phyloP scores from a whole-genome alignment of 2,113 vertebrate species.

The Crotalus helleri region DNA sequence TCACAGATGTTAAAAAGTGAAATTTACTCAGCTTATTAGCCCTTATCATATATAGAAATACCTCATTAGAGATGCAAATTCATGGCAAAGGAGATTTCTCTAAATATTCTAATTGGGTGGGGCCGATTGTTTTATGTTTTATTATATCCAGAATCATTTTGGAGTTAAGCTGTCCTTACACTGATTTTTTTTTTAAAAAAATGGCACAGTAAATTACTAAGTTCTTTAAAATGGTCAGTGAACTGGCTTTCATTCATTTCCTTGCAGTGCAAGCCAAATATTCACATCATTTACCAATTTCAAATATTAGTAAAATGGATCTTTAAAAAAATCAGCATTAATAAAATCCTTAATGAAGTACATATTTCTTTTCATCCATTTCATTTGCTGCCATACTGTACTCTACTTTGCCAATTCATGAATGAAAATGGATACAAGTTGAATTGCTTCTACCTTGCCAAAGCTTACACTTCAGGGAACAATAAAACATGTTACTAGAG shows the following conservation, averaged over 20 bases:
- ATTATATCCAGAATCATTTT: neutral
- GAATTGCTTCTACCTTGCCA: neutral
- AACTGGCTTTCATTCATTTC: neutral
- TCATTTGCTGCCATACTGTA: neutral
- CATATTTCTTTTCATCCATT: neutral
- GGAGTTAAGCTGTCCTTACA: neutral
- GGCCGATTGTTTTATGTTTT: neutral
- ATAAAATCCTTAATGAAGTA: neutral
- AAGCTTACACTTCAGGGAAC: neutral
- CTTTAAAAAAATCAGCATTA: neutral
- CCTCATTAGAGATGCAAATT: neutral
- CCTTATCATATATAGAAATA: neutral
- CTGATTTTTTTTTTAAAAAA: neutral
- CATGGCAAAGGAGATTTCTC: neutral
- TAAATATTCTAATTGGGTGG: neutral
- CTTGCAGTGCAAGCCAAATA: neutral
- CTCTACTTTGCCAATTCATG: neutral
- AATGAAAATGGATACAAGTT: neutral
- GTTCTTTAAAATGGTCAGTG: neutral
- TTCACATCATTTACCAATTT: neutral
- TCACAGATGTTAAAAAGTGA: neutral
- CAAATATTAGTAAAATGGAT: neutral
- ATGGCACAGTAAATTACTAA: neutral
- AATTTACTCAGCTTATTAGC: neutral
- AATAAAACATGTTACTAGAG: neutral